These are phyloP conservation scores for Alces alces DNA, from an alignment of 2,113 vertebrate species.

Conservation along the genomic window DNA sequence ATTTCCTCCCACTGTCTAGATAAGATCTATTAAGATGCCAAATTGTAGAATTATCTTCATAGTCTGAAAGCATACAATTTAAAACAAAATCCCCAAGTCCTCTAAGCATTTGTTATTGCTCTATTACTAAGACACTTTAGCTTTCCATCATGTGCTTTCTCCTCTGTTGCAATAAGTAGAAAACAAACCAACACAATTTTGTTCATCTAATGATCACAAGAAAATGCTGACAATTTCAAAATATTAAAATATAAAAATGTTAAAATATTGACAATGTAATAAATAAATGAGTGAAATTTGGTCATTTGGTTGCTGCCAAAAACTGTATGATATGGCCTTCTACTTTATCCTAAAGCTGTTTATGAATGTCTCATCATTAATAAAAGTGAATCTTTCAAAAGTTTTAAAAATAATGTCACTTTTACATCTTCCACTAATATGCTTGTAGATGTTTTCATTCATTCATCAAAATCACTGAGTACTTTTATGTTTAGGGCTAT, in stretches of 20 bases:
- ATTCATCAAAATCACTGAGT: background rate
- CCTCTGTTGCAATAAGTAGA: background rate
- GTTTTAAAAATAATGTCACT: background rate
- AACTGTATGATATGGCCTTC: background rate
- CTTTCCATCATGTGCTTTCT: background rate
- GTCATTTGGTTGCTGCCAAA: background rate
- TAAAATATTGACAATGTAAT: background rate
- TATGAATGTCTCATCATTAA: background rate
- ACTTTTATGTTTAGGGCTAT: background rate
- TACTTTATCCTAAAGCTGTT: background rate
- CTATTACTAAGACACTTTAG: background rate
- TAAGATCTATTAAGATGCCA: background rate
- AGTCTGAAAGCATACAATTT: background rate
- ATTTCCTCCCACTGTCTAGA: background rate
- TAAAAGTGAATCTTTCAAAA: background rate
- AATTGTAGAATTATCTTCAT: background rate
- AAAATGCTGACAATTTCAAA: background rate
- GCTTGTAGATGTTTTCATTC: background rate
- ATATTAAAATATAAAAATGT: background rate
- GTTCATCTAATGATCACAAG: background rate
- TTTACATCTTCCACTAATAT: background rate
- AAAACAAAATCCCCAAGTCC: background rate
- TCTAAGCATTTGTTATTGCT: fast-evolving
- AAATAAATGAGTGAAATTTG: background rate
- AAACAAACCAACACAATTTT: background rate